Percentiles rank a stretch among this genome's conserved stretches.
Conservation (phyloP, 2,113 vertebrate genomes). For the Prolemur simus region DNA sequence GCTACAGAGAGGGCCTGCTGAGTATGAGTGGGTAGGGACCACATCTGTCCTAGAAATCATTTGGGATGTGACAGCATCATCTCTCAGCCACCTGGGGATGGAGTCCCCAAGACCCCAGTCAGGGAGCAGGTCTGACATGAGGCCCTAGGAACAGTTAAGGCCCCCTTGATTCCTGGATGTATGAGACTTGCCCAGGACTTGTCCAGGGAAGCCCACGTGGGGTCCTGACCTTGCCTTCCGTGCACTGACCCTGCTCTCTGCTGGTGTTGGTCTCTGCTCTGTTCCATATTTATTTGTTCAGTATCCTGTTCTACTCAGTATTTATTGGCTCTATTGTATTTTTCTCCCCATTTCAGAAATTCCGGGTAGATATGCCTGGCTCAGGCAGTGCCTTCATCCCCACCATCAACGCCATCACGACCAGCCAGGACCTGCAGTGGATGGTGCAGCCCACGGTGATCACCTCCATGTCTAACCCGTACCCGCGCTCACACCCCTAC, state of each 20-base stretch:
- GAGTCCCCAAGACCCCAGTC: not conserved
- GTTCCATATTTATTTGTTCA: not conserved
- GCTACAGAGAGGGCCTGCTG: not conserved
- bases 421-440: slow-evolving; percentile 99
- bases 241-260: not conserved
- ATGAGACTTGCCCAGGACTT: not conserved
- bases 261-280: not conserved
- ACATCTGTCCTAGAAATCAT: not conserved
- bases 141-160: not conserved
- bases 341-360: slow-evolving; percentile 89
- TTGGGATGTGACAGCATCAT: not conserved
- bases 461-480: slow-evolving; percentile 99
- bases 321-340: not conserved
- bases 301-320: slow-evolving; percentile 18
- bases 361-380: slow-evolving; percentile 98
- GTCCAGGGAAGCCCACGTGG: not conserved
- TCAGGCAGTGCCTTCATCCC: slow-evolving; percentile 99
- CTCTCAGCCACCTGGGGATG: not conserved
- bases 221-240: not conserved
- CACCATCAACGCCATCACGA: slow-evolving; percentile 99
- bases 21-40: not conserved
- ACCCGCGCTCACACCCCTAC: slow-evolving; percentile 95
- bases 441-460: slow-evolving; percentile 99
- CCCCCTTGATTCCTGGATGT: not conserved
- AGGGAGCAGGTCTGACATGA: not conserved